These are phyloP conservation scores for Cheiracanthium punctorium DNA, from an alignment of 2,888 invertebrate genomes.

Conservation along the genomic window DNA sequence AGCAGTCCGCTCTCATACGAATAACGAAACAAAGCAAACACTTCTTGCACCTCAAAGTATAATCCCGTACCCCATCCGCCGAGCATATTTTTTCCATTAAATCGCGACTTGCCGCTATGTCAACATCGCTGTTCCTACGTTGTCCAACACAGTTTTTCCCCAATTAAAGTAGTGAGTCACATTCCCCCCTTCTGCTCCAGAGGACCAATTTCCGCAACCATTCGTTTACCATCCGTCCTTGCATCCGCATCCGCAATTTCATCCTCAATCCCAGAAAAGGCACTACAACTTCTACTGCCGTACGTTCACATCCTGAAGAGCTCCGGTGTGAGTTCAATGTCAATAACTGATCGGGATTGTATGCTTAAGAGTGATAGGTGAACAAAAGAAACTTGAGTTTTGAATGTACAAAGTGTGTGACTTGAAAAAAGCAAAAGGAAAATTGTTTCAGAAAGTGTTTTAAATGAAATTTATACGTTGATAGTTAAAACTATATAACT, in stretches of 20 bases:
- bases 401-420: too few relatives aligned
- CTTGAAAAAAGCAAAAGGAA: too few relatives aligned
- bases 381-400: too few relatives aligned
- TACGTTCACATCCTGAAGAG: conserved; percentile 30
- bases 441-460: too few relatives aligned
- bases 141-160: conserved; percentile 16
- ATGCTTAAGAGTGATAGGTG: too few relatives aligned
- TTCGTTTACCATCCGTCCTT: conserved; percentile 56
- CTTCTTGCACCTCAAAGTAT: too few relatives aligned
- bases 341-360: conserved; percentile 39
- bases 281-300: background rate
- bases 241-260: conserved; percentile 30
- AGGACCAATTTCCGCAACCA: conserved; percentile 66
- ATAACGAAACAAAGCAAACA: too few relatives aligned
- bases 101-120: background rate
- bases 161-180: conserved; percentile 16
- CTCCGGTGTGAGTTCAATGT: conserved; percentile 56
- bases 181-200: conserved; percentile 28
- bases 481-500: too few relatives aligned
- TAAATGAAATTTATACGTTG: too few relatives aligned
- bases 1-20: too few relatives aligned
- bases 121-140: background rate
- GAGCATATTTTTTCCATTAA: background rate
- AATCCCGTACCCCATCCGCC: background rate
- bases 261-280: background rate